Conservation (phyloP, 1,140 invertebrate genomes). For the Trichonephila inaurata region DNA sequence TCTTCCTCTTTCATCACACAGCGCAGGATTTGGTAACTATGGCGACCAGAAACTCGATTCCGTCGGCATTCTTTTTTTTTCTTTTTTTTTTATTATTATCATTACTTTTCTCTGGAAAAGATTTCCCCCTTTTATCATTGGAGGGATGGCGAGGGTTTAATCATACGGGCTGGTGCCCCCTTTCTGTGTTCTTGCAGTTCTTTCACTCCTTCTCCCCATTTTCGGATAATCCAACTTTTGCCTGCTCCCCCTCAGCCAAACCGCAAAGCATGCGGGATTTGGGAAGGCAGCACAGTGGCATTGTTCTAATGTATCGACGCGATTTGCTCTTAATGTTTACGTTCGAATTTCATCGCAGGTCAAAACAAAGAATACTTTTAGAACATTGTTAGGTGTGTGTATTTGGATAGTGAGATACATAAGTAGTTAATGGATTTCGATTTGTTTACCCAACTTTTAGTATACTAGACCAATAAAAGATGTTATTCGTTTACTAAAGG, state of each 20-base stretch:
- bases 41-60: constrained; percentile 56
- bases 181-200: neutral
- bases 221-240: neutral
- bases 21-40: neutral
- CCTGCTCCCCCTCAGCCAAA: neutral
- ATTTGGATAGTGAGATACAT: neutral
- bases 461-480: no score
- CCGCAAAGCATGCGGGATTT: neutral
- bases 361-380: neutral
- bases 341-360: neutral
- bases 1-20: neutral
- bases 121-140: neutral
- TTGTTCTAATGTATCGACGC: neutral
- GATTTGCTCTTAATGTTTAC: neutral
- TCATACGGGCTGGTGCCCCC: constrained; percentile 31
- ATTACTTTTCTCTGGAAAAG: neutral
- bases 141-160: neutral
- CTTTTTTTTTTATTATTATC: neutral
- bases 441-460: no score
- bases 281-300: neutral
- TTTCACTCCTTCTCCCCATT: neutral
- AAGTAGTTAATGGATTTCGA: no score
- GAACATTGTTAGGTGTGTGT: neutral
- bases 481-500: no score
- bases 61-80: neutral